Evolutionary conservation across 1,140 invertebrate species (phyloP).

Genomic region (Drosophila lini): DNA sequence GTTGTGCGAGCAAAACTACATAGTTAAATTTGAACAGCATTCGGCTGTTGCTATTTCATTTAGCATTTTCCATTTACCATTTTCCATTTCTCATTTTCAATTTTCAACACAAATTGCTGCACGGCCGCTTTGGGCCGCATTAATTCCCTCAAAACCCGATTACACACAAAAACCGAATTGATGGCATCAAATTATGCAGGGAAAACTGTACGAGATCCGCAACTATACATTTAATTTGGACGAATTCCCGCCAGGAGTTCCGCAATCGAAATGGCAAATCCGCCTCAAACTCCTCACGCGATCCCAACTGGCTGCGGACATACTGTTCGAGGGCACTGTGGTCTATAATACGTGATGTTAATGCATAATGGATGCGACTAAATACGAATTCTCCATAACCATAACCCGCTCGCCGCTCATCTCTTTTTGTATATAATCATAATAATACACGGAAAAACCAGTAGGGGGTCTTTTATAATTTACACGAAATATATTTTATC

Average conservation of each 20-base stretch:
- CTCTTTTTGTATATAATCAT: slow-evolving; percentile 3
- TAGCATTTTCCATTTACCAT: slow-evolving; percentile 16
- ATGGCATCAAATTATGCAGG: slow-evolving; percentile 53
- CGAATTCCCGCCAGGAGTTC: slow-evolving; percentile 42
- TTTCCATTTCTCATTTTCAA: slow-evolving; percentile 32
- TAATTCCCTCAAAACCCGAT: slow-evolving; percentile 46
- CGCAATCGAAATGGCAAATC: slow-evolving; percentile 43
- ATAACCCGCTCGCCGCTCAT: slow-evolving; percentile 9
- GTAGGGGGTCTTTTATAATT: neutral
- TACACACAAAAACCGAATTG: slow-evolving; percentile 24
- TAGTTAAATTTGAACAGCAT: slow-evolving; percentile 34
- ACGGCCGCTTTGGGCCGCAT: slow-evolving; percentile 7
- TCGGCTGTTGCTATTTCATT: slow-evolving; percentile 36
- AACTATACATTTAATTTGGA: slow-evolving; percentile 55
- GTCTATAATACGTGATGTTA: slow-evolving; percentile 61
- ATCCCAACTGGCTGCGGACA: slow-evolving; percentile 13
- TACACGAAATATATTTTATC: neutral
- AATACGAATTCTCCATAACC: slow-evolving; percentile 38
- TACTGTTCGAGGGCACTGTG: slow-evolving; percentile 25
- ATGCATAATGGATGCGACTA: slow-evolving; percentile 59
- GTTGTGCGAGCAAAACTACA: slow-evolving; percentile 24
- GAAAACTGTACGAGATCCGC: slow-evolving; percentile 42
- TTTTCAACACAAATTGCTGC: slow-evolving; percentile 17
- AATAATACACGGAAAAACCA: neutral
- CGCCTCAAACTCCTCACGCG: slow-evolving; percentile 22